Evolutionary conservation across 2,797 vertebrate genomes (phyloP), one percentile per base, ranked within the genome.

Genomic region (Bucorvus abyssinicus): DNA sequence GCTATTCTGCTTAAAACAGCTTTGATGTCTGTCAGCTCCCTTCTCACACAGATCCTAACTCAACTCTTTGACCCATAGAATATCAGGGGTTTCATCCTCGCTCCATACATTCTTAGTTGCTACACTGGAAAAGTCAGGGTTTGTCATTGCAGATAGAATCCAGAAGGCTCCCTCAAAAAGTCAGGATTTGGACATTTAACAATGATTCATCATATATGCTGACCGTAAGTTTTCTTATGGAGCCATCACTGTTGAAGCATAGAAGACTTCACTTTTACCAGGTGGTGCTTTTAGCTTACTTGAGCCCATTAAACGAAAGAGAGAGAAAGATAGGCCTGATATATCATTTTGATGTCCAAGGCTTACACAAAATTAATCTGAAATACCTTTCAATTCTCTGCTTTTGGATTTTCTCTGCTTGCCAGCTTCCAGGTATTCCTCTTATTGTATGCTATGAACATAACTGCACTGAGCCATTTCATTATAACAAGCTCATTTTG

Each of bases 401-500:
- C 34, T 83, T 80, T 90, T 75, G 74, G 56, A 73, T 79, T 84
- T 65, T 82, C 68, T 83, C 64, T 68, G 17, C 38, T 85, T 81
- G 32, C 42, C 36, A 71, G 56, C 57, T 96, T 82, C 73, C 64
- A 80, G 64, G 68, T 64, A 77, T 64, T 90, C 68, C 24, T 87
- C 53, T 90, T 77, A 75, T 61, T 65, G 34, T 86, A 30, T 47
- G 27, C 84, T 83, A 38, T 40, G 75, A 89, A 34, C 50, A 64
- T 23, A 89, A 83, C 84, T 71, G 64, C n/a, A 57, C 50, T 19
- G n/a, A 87, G 89, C 19, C 68, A 65, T 94, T 93, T 94, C 57
- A 89, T 87, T 91, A 68, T 47, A 90, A 95, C 49, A 77, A 83
- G 70, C 81, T 92, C 78, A 92, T 95, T 89, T 80, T 75, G 68